These are phyloP conservation scores for Phaethornis superciliosus DNA, from an alignment of 2,113 vertebrate species.

Conservation along the genomic window DNA sequence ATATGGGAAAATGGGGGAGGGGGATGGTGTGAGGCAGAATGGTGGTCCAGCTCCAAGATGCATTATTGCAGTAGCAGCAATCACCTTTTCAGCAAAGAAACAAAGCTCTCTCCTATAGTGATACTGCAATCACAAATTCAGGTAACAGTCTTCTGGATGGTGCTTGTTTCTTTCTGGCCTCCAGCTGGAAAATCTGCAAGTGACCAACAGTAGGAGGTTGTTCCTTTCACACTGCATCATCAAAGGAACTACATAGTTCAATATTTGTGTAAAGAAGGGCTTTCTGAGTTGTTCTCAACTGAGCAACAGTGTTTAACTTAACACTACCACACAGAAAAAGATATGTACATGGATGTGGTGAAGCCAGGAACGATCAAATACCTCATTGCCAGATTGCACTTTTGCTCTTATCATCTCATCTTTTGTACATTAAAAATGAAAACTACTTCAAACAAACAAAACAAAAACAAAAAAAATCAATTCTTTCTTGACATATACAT, in stretches of 20 bases:
- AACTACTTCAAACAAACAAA: not conserved
- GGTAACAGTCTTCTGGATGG: not conserved
- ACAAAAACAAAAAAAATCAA: not conserved
- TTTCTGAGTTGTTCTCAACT: not conserved
- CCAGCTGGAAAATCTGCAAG: not conserved
- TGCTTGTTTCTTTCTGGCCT: not conserved
- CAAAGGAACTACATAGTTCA: not conserved
- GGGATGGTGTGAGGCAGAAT: not conserved
- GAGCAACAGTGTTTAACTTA: not conserved
- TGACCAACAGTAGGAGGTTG: not conserved
- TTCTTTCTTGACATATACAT: not conserved
- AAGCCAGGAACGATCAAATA: not conserved
- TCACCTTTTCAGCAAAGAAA: not conserved
- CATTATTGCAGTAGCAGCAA: not conserved
- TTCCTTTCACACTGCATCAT: not conserved
- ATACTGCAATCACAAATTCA: not conserved
- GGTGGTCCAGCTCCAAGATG: not conserved
- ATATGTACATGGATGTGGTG: not conserved
- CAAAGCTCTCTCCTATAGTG: not conserved
- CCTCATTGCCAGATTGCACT: not conserved
- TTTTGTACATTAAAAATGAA: not conserved
- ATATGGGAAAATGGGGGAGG: accelerated
- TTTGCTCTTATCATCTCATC: not conserved
- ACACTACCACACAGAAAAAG: not conserved
- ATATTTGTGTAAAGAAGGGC: not conserved